phyloP scores from a whole-genome alignment of 2,113 vertebrate genomes.

The Colius striatus region DNA sequence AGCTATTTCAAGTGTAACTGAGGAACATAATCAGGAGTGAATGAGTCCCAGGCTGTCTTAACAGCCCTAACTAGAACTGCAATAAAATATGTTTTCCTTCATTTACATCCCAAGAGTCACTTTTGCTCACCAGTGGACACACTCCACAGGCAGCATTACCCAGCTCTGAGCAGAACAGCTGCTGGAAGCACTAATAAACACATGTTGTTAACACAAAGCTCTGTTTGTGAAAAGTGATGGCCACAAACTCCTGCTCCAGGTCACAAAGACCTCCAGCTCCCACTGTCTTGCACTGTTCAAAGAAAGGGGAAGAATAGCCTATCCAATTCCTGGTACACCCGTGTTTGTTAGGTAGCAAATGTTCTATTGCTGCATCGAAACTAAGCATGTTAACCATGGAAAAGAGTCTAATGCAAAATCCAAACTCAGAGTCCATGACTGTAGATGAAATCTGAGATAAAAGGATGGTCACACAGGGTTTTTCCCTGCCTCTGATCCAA shows the following conservation, averaged over 20 bases:
- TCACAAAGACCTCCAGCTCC: background rate
- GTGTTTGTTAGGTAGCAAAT: background rate
- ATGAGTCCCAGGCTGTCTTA: background rate
- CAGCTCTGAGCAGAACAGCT: background rate
- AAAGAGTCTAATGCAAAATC: background rate
- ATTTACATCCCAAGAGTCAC: background rate
- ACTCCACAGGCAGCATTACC: background rate
- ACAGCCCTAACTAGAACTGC: background rate
- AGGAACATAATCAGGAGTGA: background rate
- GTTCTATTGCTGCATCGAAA: background rate
- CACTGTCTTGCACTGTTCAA: fast-evolving
- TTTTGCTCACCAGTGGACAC: background rate
- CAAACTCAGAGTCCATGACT: background rate
- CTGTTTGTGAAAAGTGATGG: background rate
- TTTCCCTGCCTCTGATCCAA: background rate
- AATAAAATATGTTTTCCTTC: background rate
- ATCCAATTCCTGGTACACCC: background rate
- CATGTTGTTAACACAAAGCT: background rate
- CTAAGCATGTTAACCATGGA: fast-evolving
- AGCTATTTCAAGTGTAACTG: constrained; percentile 13
- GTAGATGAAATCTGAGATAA: background rate
- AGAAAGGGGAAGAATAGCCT: background rate
- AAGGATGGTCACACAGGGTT: background rate
- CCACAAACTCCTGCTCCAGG: background rate
- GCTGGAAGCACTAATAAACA: background rate